phyloP scores from a whole-genome alignment of 2,113 vertebrate species.

The Muntiacus reevesi region DNA sequence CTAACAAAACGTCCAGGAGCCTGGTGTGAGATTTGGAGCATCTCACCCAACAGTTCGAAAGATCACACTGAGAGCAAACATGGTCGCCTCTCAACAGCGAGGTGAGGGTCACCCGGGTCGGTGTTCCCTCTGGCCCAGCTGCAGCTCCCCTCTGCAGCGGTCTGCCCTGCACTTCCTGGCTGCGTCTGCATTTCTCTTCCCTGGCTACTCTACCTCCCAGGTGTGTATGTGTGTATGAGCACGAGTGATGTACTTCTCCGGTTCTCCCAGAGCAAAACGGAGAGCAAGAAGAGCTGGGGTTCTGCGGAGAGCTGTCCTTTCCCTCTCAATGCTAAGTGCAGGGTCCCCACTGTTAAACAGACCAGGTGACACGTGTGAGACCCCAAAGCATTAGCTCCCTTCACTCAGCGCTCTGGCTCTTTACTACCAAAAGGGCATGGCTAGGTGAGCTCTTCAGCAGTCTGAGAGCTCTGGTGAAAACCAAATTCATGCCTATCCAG shows the following conservation, averaged over 20 bases:
- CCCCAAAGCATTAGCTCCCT: background rate
- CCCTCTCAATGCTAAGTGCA: background rate
- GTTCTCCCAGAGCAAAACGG: background rate
- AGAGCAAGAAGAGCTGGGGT: background rate
- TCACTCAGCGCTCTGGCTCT: background rate
- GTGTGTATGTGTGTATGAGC: background rate
- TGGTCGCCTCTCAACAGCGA: rapidly evolving
- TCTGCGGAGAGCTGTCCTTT: background rate
- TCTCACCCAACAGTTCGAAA: background rate
- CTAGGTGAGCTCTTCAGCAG: background rate
- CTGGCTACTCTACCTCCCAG: background rate
- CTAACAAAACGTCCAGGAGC: rapidly evolving
- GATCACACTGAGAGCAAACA: background rate
- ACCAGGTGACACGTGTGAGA: background rate
- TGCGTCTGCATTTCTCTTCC: background rate
- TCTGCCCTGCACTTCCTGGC: background rate
- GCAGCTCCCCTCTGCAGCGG: background rate
- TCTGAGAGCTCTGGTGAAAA: background rate
- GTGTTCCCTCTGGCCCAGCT: background rate
- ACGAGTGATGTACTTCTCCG: rapidly evolving
- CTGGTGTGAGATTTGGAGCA: rapidly evolving
- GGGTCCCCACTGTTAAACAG: background rate
- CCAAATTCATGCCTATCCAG: background rate
- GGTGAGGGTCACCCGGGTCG: background rate
- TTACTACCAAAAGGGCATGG: background rate